Conservation (phyloP, 2,113 vertebrate genomes). For the Gasterosteus aculeatus region DNA sequence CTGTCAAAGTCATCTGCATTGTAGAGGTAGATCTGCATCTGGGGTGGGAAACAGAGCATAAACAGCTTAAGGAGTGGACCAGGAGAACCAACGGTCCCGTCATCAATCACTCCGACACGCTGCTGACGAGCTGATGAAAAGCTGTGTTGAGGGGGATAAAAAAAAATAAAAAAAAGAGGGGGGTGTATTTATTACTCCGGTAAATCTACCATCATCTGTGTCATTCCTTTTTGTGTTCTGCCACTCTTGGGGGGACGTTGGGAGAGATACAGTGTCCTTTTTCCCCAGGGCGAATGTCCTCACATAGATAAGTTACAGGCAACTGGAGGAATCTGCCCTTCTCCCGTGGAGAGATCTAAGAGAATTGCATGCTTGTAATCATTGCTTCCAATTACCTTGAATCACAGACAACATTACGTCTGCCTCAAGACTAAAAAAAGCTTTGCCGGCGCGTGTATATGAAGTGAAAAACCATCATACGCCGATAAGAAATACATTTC, state of each 20-base stretch:
- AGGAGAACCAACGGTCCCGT: conserved; percentile 51
- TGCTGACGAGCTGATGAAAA: conserved; percentile 75
- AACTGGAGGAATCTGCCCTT: conserved; percentile 30
- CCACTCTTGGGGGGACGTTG: conserved; percentile 64
- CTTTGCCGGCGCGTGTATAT: conserved; percentile 11
- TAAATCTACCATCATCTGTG: conserved; percentile 79
- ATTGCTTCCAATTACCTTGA: conserved; percentile 60
- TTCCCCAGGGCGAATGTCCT: conserved; percentile 63
- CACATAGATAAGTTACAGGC: conserved; percentile 36
- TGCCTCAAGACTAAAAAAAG: conserved; percentile 45
- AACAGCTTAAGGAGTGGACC: conserved; percentile 73
- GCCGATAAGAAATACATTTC: background rate
- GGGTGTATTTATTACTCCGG: conserved; percentile 75
- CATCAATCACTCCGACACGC: conserved; percentile 71
- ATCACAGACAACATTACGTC: conserved; percentile 58
- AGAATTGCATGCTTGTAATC: conserved; percentile 69
- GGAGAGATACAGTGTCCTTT: conserved; percentile 62
- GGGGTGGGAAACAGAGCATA: conserved; percentile 71
- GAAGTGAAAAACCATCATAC: conserved; percentile 41
- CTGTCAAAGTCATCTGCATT: conserved; percentile 99
- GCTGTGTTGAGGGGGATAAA: conserved; percentile 74
- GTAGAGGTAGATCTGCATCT: conserved; percentile 99
- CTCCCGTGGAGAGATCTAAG: conserved; percentile 59
- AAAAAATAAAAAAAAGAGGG: conserved; percentile 51
- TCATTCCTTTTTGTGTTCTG: conserved; percentile 75